Evolutionary conservation across 1,140 invertebrate species (phyloP).

Genomic region (Thaumetopoea pityocampa): DNA sequence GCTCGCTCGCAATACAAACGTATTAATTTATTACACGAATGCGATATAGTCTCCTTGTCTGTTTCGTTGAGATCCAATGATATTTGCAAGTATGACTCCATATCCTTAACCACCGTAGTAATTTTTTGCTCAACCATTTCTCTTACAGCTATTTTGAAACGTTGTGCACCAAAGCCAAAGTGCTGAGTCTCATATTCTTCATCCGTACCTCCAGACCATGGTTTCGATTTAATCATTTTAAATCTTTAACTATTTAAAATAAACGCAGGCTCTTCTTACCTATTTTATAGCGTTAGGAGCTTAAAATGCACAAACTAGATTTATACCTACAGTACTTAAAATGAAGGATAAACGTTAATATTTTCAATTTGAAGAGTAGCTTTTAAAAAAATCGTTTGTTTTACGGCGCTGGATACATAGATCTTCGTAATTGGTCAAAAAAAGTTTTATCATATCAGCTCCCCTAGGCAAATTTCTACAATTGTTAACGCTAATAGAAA

Average conservation of each 20-base stretch:
- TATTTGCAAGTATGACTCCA: constrained; percentile 55
- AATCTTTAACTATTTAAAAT: background rate
- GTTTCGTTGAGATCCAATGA: constrained; percentile 54
- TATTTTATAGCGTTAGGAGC: too few relatives aligned
- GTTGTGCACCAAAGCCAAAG: constrained; percentile 63
- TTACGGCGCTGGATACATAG: too few relatives aligned
- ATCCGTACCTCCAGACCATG: constrained; percentile 59
- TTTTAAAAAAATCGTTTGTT: too few relatives aligned
- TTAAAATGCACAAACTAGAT: background rate
- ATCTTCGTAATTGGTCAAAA: too few relatives aligned
- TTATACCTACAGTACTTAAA: background rate
- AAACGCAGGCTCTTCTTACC: too few relatives aligned
- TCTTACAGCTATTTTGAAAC: constrained; percentile 58
- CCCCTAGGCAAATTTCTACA: too few relatives aligned
- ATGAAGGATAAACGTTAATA: too few relatives aligned
- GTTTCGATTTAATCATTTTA: constrained; percentile 50
- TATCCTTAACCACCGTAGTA: constrained; percentile 45
- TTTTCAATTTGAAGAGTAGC: background rate
- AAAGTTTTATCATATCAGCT: too few relatives aligned
- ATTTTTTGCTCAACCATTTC: constrained; percentile 71
- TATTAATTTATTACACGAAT: constrained; percentile 55
- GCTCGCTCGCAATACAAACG: constrained; percentile 52
- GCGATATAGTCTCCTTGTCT: constrained; percentile 50
- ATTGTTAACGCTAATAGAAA: too few relatives aligned
- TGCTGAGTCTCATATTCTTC: constrained; percentile 68